Base-by-base conservation (phyloP, 2,797 vertebrate genomes). In the Allobates femoralis region DNA sequence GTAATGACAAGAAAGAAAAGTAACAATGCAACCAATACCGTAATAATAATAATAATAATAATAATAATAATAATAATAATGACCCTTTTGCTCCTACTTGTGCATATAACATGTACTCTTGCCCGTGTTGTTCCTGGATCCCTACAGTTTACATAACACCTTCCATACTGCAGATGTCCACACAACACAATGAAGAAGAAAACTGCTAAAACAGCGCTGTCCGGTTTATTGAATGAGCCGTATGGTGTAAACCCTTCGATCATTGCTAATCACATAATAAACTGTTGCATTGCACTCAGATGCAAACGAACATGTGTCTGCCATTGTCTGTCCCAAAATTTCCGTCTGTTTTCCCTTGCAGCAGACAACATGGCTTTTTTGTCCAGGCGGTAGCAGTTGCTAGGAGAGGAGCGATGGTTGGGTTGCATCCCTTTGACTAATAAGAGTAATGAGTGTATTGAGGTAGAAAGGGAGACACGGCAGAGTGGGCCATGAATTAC, bases 401-500 rank as follows among this genome's bases (percentile, higher is more conserved):
- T 97, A 98, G 95, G 98, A 94, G 94, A 95, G 93, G 93, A 90
- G 91, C 90, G 91, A 23, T 92, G 90, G 85, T 84, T 89, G 90
- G 89, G 79, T 76, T 85, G 77, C 76, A 88, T 92, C 90, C 89
- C 90, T 90, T 0, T 89, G 88, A 91, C 86, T 89, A 91, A 93
- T 92, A 92, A 93, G 95, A 94, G 94, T 90, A 73, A 92, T 90
- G 92, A 91, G 90, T 85, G 87, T 87, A 95, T 96, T 95, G 94
- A 94, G 89, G 67, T 90, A 92, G 93, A 95, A 92, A 94, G 90
- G 88, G 91, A 90, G 91, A 93, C 90, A 93, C 92, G 91, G 90
- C 90, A 90, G 89, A 89, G 90, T 90, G 77, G 93, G 92, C 94
- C 90, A 93, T 96, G 95, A 96, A 96, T 98, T 96, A 95, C 93